These are phyloP conservation scores for Aurelia aurita DNA, from an alignment of 30 jellyfish, hydroid and myxozoan genomes.

Conservation along the genomic window DNA sequence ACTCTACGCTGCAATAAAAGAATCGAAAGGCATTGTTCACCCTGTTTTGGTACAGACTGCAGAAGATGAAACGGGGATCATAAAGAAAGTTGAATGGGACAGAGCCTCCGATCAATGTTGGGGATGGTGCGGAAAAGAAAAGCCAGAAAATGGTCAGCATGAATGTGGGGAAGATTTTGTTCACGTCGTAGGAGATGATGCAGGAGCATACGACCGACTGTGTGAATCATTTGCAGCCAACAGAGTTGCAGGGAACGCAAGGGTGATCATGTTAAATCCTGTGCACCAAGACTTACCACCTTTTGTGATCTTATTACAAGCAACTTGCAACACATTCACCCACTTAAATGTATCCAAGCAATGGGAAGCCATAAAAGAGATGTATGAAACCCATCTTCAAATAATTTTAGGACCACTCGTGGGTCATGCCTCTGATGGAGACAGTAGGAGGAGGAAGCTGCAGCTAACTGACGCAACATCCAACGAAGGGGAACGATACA, in stretches of 20 bases:
- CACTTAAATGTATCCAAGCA: slow-evolving; percentile 20
- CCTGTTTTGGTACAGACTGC: slow-evolving; percentile 10
- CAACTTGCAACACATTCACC: slow-evolving; percentile 38
- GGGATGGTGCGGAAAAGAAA: slow-evolving; percentile 20
- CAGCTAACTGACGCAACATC: slow-evolving; percentile 31
- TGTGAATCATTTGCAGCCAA: background rate
- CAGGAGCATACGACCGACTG: slow-evolving; percentile 24
- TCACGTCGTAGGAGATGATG: slow-evolving; percentile 20
- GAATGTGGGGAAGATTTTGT: slow-evolving; percentile 16
- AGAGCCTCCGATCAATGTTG: background rate
- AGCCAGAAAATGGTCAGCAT: slow-evolving; percentile 7
- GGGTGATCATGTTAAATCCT: too few relatives aligned
- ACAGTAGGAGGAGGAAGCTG: slow-evolving; percentile 42
- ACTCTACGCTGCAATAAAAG: slow-evolving; percentile 7
- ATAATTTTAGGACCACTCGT: slow-evolving; percentile 38
- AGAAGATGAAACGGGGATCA: slow-evolving; percentile 28
- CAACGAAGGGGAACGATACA: slow-evolving; percentile 25
- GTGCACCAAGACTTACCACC: background rate
- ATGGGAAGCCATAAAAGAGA: slow-evolving; percentile 21
- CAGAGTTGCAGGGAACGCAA: too few relatives aligned
- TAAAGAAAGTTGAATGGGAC: background rate
- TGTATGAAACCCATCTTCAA: slow-evolving; percentile 5
- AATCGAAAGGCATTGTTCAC: slow-evolving; percentile 13
- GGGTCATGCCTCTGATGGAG: slow-evolving; percentile 52
- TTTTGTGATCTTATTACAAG: slow-evolving; percentile 32